These are phyloP conservation scores for Tiliqua scincoides DNA, from an alignment of 2,113 vertebrate species.

Conservation along the genomic window DNA sequence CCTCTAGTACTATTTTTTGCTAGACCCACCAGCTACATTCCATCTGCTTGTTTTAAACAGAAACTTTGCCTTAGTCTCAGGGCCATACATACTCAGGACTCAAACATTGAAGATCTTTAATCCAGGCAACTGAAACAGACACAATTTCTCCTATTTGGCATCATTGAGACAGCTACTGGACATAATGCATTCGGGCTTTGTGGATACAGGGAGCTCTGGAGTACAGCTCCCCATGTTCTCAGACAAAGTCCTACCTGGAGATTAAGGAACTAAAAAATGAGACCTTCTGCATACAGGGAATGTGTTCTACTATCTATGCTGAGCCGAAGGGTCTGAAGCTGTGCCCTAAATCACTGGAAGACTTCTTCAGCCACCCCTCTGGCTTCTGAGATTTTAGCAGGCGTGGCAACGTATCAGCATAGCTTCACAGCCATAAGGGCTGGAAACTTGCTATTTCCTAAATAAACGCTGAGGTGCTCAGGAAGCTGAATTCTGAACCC, in stretches of 20 bases:
- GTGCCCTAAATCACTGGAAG: background rate
- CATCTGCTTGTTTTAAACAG: background rate
- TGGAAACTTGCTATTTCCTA: background rate
- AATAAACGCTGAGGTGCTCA: background rate
- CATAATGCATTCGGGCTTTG: background rate
- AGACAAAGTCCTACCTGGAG: too few species aligned
- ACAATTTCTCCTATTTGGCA: background rate
- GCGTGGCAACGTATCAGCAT: background rate
- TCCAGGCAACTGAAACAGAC: background rate
- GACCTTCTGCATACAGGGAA: too few species aligned
- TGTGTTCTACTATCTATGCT: too few species aligned
- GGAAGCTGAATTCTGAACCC: background rate
- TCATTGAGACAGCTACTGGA: background rate
- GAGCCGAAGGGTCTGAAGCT: too few species aligned
- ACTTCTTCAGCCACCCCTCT: background rate
- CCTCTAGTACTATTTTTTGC: background rate
- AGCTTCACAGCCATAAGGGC: background rate
- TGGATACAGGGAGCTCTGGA: background rate
- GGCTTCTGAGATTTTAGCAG: background rate
- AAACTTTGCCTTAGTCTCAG: background rate
- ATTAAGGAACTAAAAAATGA: too few species aligned
- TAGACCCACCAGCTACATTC: conserved; percentile 3
- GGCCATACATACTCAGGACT: background rate
- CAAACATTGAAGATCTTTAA: background rate
- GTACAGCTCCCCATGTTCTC: too few species aligned